Evolutionary conservation across 2,888 invertebrate genomes (phyloP).

Genomic region (Tinea semifulvella): DNA sequence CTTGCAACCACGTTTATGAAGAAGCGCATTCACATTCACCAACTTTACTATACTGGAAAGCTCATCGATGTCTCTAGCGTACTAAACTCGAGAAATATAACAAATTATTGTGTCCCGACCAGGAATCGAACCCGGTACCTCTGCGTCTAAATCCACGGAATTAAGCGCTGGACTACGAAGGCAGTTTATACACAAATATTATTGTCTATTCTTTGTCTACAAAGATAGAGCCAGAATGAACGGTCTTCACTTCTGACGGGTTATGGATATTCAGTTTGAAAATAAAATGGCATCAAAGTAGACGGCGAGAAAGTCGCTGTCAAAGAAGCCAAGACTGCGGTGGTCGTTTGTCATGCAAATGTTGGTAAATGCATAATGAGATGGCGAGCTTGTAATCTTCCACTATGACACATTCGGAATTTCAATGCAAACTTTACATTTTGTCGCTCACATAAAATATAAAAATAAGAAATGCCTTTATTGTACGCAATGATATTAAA

Average conservation of each 20-base stretch:
- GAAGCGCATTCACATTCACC: too few species aligned
- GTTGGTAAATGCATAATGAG: slow-evolving; percentile 16
- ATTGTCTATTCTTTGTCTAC: too few species aligned
- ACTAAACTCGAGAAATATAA: too few species aligned
- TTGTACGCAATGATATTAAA: not conserved
- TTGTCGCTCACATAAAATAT: not conserved
- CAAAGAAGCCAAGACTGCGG: slow-evolving; percentile 12
- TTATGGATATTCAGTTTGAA: slow-evolving; percentile 16
- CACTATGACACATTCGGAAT: slow-evolving; percentile 13
- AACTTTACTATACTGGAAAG: too few species aligned
- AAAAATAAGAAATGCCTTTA: not conserved
- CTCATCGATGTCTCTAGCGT: too few species aligned
- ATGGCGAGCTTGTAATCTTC: slow-evolving; percentile 12
- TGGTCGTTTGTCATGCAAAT: slow-evolving; percentile 21
- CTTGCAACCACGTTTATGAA: too few species aligned
- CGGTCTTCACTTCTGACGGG: slow-evolving; percentile 9
- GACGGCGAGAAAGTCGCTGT: slow-evolving; percentile 7
- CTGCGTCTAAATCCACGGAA: too few species aligned
- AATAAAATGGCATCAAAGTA: slow-evolving; percentile 17
- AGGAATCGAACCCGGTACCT: too few species aligned
- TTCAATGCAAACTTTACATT: slow-evolving; percentile 11
- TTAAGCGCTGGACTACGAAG: too few species aligned
- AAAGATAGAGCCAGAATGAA: too few species aligned
- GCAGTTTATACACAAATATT: too few species aligned
- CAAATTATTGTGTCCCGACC: too few species aligned